Evolutionary conservation across 2,888 invertebrate species (phyloP).

Genomic region (Zele albiditarsus): DNA sequence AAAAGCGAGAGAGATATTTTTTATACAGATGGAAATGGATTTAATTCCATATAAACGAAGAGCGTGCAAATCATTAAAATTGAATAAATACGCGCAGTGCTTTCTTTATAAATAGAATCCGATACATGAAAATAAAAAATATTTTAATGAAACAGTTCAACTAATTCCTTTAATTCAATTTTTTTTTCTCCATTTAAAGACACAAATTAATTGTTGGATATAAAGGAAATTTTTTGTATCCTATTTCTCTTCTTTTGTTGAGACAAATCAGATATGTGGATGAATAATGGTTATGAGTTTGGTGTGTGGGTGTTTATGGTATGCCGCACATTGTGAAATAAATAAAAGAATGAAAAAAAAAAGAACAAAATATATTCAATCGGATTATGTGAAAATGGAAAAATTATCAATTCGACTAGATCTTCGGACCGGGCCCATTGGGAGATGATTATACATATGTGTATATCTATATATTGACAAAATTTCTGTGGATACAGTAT

Average conservation of each 20-base stretch:
- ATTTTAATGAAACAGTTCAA: too few relatives aligned
- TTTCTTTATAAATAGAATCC: neutral
- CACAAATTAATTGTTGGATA: too few relatives aligned
- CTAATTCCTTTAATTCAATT: too few relatives aligned
- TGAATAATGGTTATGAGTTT: neutral
- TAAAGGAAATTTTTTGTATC: too few relatives aligned
- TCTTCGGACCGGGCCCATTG: slow-evolving; percentile 43
- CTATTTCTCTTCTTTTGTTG: too few relatives aligned
- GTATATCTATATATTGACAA: slow-evolving; percentile 15
- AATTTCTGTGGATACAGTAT: slow-evolving; percentile 1
- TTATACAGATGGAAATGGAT: neutral
- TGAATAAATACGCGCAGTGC: neutral
- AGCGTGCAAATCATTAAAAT: neutral
- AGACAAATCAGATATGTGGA: too few relatives aligned
- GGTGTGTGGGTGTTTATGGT: neutral
- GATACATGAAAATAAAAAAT: neutral
- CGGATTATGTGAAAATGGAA: slow-evolving; percentile 55
- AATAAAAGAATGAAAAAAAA: slow-evolving; percentile 11
- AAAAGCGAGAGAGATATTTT: neutral
- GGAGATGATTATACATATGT: slow-evolving; percentile 28
- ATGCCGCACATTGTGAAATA: neutral
- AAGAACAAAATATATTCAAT: slow-evolving; percentile 52
- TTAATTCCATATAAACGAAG: neutral
- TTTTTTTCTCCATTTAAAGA: too few relatives aligned
- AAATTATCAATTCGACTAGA: slow-evolving; percentile 54